Conservation (phyloP, 1,140 invertebrate species). For the Rhynchophorus ferrugineus region DNA sequence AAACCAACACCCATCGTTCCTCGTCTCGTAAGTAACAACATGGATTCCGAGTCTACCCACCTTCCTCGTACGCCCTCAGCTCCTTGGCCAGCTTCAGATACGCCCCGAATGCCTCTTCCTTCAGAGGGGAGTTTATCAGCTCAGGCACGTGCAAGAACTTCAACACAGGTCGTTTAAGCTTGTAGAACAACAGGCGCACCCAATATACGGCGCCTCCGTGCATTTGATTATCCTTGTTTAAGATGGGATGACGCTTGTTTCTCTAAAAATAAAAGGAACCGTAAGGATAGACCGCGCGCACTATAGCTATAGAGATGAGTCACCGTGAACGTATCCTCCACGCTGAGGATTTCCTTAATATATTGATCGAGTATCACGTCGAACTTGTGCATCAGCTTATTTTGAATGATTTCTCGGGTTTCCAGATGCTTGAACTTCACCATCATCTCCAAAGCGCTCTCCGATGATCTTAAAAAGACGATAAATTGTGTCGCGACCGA, state of each 20-base stretch:
- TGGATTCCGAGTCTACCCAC: too few relatives aligned
- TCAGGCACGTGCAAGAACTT: conserved; percentile 68
- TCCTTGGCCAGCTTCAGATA: conserved; percentile 66
- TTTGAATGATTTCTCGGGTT: conserved; percentile 62
- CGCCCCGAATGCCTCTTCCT: conserved; percentile 62
- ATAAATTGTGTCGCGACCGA: conserved; percentile 9
- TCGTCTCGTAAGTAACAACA: too few relatives aligned
- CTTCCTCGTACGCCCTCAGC: conserved; percentile 70
- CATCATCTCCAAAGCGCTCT: conserved; percentile 70
- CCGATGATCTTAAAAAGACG: conserved; percentile 54
- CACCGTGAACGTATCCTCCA: conserved; percentile 61
- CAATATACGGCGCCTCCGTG: conserved; percentile 76
- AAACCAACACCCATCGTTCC: too few relatives aligned
- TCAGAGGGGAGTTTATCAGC: conserved; percentile 65
- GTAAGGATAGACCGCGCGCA: neutral
- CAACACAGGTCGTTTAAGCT: conserved; percentile 68
- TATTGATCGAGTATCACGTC: conserved; percentile 79
- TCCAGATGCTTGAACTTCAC: conserved; percentile 72
- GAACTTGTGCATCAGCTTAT: conserved; percentile 71
- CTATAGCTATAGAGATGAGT: conserved; percentile 29
- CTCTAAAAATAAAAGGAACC: conserved; percentile 45
- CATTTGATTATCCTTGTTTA: conserved; percentile 68
- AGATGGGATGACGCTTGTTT: conserved; percentile 61
- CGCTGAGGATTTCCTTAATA: conserved; percentile 64
- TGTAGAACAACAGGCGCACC: conserved; percentile 67